phyloP scores from a whole-genome alignment of 2,113 vertebrate genomes.

The Potamarius usumacintae region DNA sequence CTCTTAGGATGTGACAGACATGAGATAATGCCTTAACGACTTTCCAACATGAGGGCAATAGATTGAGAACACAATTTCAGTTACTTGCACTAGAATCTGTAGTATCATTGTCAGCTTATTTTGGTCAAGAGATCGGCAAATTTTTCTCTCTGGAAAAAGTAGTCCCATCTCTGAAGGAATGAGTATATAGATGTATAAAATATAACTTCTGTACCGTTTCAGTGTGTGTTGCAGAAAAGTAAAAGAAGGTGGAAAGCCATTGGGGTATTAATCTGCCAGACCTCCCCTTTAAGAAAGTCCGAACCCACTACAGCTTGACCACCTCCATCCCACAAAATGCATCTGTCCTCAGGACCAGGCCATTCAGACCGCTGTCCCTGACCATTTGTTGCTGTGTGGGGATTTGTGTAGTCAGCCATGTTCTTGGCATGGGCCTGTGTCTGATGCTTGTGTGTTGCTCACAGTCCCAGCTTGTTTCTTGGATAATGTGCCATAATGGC shows the following conservation, averaged over 20 bases:
- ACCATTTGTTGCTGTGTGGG: not conserved
- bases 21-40: not conserved
- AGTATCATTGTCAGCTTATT: not conserved
- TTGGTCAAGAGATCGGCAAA: not conserved
- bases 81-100: not conserved
- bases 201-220: not conserved
- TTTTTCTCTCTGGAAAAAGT: not conserved
- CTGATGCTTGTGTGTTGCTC: not conserved
- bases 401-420: not conserved
- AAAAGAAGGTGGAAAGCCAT: not conserved
- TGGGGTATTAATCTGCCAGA: not conserved
- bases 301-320: not conserved
- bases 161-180: not conserved
- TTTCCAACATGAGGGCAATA: not conserved
- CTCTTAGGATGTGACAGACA: not conserved
- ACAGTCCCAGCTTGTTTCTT: not conserved
- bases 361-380: not conserved
- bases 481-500: not conserved
- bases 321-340: slow-evolving; percentile 27
- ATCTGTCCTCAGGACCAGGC: slow-evolving; percentile 8
- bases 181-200: not conserved
- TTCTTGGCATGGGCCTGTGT: not conserved
- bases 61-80: not conserved
- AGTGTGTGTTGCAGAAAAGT: not conserved
- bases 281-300: not conserved